Percentiles rank a stretch among this genome's conserved stretches.
Conservation (phyloP, 2,113 vertebrate species). For the Atrichornis clamosus region DNA sequence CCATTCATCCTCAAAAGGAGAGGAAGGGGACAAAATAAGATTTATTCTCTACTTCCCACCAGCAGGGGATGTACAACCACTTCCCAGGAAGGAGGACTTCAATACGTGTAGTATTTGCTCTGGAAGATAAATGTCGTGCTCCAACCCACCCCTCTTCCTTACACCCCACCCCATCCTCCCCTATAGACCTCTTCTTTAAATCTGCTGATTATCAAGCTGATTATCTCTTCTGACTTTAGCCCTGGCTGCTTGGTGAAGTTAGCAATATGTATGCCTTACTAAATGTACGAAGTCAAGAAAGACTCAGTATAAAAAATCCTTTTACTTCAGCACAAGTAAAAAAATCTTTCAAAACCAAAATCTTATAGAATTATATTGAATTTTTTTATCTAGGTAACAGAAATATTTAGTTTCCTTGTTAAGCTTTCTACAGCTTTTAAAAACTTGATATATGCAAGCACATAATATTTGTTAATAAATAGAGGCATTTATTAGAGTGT, state of each 20-base stretch:
- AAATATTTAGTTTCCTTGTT: neutral
- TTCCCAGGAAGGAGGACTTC: neutral
- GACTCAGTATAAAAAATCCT: constrained; percentile 43
- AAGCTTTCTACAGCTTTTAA: neutral
- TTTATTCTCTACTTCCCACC: neutral
- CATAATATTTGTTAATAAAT: neutral
- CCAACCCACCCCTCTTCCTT: neutral
- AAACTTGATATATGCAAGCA: neutral
- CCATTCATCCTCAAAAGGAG: neutral
- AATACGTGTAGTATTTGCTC: neutral
- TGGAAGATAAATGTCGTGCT: neutral
- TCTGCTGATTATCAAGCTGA: constrained; percentile 32
- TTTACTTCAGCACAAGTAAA: constrained; percentile 41
- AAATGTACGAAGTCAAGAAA: constrained; percentile 10
- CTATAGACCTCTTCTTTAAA: neutral
- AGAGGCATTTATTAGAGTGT: neutral
- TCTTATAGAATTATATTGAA: neutral
- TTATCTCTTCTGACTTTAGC: constrained; percentile 35
- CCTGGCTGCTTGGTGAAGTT: neutral
- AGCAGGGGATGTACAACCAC: neutral
- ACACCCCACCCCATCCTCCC: too few relatives aligned
- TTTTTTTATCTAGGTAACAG: neutral
- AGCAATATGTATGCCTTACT: constrained; percentile 37
- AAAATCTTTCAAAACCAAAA: neutral
- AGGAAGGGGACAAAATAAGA: neutral